phyloP scores from a whole-genome alignment of 2,888 invertebrate species.

The Napeogenes sylphis region DNA sequence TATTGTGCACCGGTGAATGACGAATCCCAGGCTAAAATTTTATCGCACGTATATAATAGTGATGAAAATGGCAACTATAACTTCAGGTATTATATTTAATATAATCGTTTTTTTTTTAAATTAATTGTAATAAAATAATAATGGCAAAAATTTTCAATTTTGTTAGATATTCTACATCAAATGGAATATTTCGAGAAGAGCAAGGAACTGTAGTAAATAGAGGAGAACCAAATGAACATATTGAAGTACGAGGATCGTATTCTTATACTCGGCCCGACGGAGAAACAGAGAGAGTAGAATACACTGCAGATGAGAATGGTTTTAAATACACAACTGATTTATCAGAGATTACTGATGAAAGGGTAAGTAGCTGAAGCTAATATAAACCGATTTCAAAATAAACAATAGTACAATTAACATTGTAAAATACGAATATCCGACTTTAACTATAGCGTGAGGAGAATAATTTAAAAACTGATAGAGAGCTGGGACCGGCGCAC shows the following conservation, averaged over 20 bases:
- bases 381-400: too few relatives aligned
- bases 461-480: too few relatives aligned
- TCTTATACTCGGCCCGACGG: conserved; percentile 74
- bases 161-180: conserved; percentile 69
- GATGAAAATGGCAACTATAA: conserved; percentile 38
- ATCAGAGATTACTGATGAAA: neutral
- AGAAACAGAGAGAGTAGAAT: conserved; percentile 62
- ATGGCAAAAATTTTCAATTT: neutral
- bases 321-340: conserved; percentile 17
- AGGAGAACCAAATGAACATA: conserved; percentile 71
- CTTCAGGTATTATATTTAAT: conserved; percentile 34
- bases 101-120: conserved; percentile 1
- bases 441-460: too few relatives aligned
- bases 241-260: conserved; percentile 69
- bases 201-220: conserved; percentile 69
- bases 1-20: conserved; percentile 8
- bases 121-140: conserved; percentile 24
- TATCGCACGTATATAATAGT: conserved; percentile 28
- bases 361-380: neutral
- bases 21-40: conserved; percentile 28
- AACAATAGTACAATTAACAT: too few relatives aligned
- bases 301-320: conserved; percentile 77
- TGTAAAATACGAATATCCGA: too few relatives aligned
- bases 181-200: conserved; percentile 71
- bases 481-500: too few relatives aligned